Percentiles rank a stretch among this genome's conserved stretches.
Evolutionary conservation across 30 jellyfish, hydroid and myxozoan genomes (phyloP).

Genomic region (Aurelia aurita complex sp. Pacific): DNA sequence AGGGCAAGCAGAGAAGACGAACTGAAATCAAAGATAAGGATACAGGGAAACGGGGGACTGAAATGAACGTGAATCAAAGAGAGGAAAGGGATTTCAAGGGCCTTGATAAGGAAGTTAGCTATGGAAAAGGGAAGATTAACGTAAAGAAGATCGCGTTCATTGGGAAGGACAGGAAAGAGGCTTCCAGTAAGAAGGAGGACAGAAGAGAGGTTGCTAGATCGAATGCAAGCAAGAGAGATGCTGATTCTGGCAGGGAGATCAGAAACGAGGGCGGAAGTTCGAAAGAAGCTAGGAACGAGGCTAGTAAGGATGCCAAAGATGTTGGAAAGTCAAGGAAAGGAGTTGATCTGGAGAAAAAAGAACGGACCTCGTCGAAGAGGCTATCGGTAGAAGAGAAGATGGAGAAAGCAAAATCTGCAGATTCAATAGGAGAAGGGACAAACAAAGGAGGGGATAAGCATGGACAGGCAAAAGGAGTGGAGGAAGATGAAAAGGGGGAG

Average conservation of each 20-base stretch:
- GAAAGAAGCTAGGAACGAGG: neutral
- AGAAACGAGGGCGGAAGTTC: neutral
- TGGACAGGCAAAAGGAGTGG: too few relatives aligned
- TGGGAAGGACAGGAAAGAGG: neutral
- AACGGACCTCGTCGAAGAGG: slow-evolving; percentile 7
- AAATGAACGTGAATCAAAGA: too few relatives aligned
- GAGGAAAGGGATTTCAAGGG: too few relatives aligned
- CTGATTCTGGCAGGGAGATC: too few relatives aligned
- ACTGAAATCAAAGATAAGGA: too few relatives aligned
- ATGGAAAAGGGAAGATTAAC: neutral
- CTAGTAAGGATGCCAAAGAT: neutral
- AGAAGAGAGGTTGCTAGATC: neutral
- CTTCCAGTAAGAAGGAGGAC: too few relatives aligned
- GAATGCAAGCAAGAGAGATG: neutral
- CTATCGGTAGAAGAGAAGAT: too few relatives aligned
- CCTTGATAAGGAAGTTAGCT: neutral
- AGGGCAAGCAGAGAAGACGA: neutral
- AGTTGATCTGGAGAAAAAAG: neutral
- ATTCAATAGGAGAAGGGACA: too few relatives aligned
- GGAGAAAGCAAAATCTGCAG: too few relatives aligned
- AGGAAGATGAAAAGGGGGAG: neutral
- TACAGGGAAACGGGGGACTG: too few relatives aligned
- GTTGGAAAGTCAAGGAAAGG: too few relatives aligned
- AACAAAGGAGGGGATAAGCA: neutral
- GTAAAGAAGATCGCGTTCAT: neutral